Conservation (phyloP, 2,113 vertebrate species). For the Phylloscopus trochilus region DNA sequence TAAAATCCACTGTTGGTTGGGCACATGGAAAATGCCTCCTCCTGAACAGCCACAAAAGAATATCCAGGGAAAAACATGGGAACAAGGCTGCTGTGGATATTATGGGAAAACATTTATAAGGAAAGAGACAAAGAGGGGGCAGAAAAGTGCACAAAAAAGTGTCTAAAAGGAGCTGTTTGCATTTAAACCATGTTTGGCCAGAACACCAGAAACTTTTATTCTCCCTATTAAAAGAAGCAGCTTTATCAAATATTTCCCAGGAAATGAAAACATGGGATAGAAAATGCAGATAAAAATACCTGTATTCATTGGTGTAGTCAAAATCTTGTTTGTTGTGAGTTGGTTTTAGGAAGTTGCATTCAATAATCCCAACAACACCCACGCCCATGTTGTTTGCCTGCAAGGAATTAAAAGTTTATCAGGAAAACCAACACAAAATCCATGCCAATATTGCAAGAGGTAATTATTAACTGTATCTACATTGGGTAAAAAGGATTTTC, state of each 20-base stretch:
- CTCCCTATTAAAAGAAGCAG: neutral
- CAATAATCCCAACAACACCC: constrained; percentile 92
- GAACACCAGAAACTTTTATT: neutral
- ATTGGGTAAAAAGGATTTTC: neutral
- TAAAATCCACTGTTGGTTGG: neutral
- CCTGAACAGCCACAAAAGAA: neutral
- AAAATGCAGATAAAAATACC: constrained; percentile 72
- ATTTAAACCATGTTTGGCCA: neutral
- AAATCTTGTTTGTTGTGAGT: constrained; percentile 99
- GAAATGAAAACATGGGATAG: neutral
- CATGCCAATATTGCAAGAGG: neutral
- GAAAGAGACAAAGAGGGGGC: neutral
- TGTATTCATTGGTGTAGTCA: constrained; percentile 92
- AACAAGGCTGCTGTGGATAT: neutral
- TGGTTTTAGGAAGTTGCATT: constrained; percentile 92
- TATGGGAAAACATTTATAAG: neutral
- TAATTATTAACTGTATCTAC: neutral
- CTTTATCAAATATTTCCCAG: neutral
- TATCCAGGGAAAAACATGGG: neutral
- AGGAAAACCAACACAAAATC: neutral
- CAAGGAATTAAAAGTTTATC: constrained; percentile 38
- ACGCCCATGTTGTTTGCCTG: constrained; percentile 90
- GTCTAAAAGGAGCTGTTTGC: neutral
- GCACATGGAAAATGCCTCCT: neutral
- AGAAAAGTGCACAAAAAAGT: neutral